These are phyloP conservation scores for Macrotus californicus DNA, from an alignment of 2,113 vertebrate genomes.

Conservation along the genomic window DNA sequence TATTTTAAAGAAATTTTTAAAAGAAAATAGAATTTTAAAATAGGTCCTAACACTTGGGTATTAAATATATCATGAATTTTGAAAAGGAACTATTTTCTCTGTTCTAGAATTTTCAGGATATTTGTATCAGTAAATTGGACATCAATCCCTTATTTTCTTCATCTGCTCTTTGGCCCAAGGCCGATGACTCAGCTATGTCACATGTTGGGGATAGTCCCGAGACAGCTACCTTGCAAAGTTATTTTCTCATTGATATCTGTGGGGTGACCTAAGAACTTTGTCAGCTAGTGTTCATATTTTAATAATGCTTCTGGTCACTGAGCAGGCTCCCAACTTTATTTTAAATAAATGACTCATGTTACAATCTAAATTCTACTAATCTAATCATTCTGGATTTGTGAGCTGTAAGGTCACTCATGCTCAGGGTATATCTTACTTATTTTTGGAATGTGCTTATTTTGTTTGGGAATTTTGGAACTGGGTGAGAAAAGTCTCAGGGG, in stretches of 20 bases:
- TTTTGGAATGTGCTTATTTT: not conserved
- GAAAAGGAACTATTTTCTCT: not conserved
- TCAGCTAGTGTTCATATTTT: not conserved
- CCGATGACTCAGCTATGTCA: not conserved
- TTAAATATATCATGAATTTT: not conserved
- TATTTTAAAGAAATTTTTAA: not conserved
- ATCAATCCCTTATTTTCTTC: not conserved
- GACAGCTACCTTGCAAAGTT: not conserved
- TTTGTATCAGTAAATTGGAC: not conserved
- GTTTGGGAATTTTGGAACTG: not conserved
- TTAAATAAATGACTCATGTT: not conserved
- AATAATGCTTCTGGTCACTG: not conserved
- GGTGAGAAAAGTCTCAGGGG: not conserved
- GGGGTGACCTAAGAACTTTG: not conserved
- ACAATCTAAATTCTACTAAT: not conserved
- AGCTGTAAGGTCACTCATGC: not conserved
- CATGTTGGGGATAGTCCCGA: not conserved
- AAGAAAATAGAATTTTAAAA: not conserved
- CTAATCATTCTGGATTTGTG: not conserved
- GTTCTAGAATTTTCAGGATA: not conserved
- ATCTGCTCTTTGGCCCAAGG: not conserved
- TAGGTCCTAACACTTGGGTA: not conserved
- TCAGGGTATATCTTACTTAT: not conserved
- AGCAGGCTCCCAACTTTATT: not conserved
- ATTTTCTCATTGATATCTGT: not conserved